Evolutionary conservation across 2,797 vertebrate genomes (phyloP).

Genomic region (Dendrocincla tyrannina): DNA sequence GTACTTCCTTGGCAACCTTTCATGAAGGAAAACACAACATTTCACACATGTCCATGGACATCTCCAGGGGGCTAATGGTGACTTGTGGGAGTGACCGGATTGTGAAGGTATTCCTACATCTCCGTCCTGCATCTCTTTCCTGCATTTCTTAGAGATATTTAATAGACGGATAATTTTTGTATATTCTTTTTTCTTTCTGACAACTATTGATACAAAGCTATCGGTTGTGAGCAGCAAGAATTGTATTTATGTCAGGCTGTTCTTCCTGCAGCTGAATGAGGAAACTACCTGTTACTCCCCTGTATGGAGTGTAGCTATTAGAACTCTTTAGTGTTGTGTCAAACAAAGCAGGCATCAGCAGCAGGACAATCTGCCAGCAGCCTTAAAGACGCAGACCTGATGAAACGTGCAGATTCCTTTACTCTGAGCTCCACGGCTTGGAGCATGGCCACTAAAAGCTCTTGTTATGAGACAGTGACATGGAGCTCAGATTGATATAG

Average conservation of each 20-base stretch:
- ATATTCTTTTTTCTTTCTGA: background rate
- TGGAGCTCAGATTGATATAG: background rate
- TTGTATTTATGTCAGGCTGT: background rate
- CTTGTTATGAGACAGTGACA: background rate
- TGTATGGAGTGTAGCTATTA: background rate
- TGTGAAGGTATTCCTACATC: conserved; percentile 85
- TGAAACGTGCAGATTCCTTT: background rate
- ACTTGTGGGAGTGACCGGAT: conserved; percentile 94
- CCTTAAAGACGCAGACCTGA: background rate
- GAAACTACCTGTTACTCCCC: background rate
- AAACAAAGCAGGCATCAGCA: background rate
- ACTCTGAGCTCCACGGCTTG: background rate
- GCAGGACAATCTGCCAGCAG: background rate
- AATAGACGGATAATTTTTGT: background rate
- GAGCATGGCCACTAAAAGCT: background rate
- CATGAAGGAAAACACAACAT: conserved; percentile 99
- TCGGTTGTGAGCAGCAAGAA: background rate
- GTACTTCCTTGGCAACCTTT: conserved; percentile 91
- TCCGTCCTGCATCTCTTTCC: background rate
- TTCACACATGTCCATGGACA: conserved; percentile 95
- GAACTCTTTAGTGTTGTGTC: background rate
- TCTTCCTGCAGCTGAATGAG: background rate
- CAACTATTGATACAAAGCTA: background rate
- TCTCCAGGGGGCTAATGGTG: conserved; percentile 92
- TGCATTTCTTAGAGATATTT: background rate